These are phyloP conservation scores for Monopis laevigella DNA, from an alignment of 2,888 invertebrate genomes.

Conservation along the genomic window DNA sequence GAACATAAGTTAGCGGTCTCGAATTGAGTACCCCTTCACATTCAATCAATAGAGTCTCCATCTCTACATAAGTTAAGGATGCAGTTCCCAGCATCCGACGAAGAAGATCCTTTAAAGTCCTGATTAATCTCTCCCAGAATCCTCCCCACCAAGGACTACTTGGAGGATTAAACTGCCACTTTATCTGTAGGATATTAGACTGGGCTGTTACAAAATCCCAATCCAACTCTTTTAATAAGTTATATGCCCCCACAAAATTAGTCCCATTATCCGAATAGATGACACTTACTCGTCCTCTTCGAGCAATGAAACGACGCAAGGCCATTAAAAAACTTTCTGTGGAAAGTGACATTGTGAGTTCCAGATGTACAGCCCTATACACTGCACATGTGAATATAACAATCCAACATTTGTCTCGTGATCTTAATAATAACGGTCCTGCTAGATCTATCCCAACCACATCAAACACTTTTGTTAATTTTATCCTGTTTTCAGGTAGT, in stretches of 20 bases:
- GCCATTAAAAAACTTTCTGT: conserved; percentile 1
- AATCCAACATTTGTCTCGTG: background rate
- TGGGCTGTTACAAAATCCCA: background rate
- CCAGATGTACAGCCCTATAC: conserved; percentile 11
- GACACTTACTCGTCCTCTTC: background rate
- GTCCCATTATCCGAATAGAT: background rate
- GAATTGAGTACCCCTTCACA: conserved; percentile 11
- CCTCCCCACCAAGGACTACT: conserved; percentile 43
- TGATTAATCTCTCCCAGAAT: conserved; percentile 38
- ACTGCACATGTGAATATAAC: conserved; percentile 14
- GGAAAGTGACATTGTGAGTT: background rate
- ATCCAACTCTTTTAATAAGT: background rate
- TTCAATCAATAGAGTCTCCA: conserved; percentile 16
- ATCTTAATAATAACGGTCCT: background rate
- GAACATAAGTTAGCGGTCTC: background rate
- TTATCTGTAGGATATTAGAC: background rate
- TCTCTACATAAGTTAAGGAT: conserved; percentile 9
- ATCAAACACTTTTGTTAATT: background rate
- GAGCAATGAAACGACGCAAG: conserved; percentile 13
- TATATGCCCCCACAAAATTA: background rate
- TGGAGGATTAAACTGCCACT: conserved; percentile 34
- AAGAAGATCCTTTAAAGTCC: conserved; percentile 31
- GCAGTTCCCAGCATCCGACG: conserved; percentile 30
- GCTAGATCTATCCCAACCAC: background rate
- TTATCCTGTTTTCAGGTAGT: background rate